Evolutionary conservation across 1,140 invertebrate genomes (phyloP).

Genomic region (Tetramorium simillimum): DNA sequence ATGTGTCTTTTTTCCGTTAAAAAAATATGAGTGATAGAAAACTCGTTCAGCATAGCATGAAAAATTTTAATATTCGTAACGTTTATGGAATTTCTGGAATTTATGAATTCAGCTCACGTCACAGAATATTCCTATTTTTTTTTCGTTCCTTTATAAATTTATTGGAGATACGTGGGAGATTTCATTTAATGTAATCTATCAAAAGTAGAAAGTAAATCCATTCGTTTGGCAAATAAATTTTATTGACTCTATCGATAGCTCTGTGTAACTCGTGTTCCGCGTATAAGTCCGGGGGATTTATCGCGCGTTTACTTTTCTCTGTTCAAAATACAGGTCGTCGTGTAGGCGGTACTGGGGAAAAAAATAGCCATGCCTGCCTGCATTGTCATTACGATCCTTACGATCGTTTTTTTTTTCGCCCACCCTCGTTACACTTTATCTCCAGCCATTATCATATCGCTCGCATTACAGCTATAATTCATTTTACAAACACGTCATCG

Average conservation of each 20-base stretch:
- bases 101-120: neutral
- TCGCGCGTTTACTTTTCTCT: conserved; percentile 7
- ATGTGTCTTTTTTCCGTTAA: neutral
- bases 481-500: neutral
- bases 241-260: neutral
- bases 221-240: conserved; percentile 11
- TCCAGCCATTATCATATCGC: neutral
- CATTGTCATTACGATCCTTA: conserved; percentile 12
- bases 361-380: neutral
- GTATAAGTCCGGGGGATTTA: conserved; percentile 4
- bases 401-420: neutral
- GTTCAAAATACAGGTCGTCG: conserved; percentile 25
- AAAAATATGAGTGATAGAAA: neutral
- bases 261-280: neutral
- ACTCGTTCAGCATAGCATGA: neutral
- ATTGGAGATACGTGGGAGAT: neutral
- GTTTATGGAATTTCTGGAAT: neutral
- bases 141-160: neutral
- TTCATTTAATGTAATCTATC: neutral
- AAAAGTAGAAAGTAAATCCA: neutral
- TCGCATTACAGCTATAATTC: neutral
- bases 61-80: conserved; percentile 9
- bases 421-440: conserved; percentile 1
- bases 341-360: neutral
- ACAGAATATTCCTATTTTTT: conserved; percentile 6